Evolutionary conservation across 2,888 invertebrate genomes (phyloP).

Genomic region (Sepiola atlantica): DNA sequence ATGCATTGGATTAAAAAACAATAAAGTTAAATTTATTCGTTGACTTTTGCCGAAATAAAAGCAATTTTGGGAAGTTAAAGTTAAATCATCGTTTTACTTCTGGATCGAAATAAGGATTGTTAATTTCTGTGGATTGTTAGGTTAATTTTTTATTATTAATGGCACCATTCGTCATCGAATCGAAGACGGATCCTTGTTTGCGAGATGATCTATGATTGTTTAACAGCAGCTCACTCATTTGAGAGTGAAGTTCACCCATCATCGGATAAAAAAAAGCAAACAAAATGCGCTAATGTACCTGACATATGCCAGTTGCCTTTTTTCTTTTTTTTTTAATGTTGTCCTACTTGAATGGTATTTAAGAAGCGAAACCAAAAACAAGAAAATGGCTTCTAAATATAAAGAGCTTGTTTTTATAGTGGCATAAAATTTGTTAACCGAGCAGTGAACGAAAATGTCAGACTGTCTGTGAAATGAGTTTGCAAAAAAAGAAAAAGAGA

Average conservation of each 20-base stretch:
- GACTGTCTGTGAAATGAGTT: not conserved
- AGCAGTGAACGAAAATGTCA: not conserved
- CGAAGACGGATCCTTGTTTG: not conserved
- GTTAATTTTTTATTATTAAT: not conserved
- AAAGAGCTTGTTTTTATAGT: not conserved
- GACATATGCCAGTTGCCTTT: not conserved
- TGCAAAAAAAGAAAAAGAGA: not conserved
- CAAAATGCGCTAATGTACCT: not conserved
- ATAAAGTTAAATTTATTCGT: no score
- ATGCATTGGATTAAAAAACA: no score
- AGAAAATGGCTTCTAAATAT: constrained; percentile 4
- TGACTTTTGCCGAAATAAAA: no score
- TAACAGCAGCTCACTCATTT: not conserved
- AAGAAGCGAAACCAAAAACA: constrained; percentile 6
- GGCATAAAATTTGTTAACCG: not conserved
- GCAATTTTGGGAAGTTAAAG: no score
- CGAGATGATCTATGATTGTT: not conserved
- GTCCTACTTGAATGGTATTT: not conserved
- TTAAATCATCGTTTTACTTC: no score
- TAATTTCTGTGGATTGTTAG: not conserved
- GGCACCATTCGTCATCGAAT: not conserved
- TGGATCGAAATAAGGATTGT: not conserved
- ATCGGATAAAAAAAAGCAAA: not conserved
- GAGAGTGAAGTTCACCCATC: not conserved
- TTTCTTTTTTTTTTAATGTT: not conserved